Base-by-base conservation (phyloP, 2,888 invertebrate genomes). In the Argyra leucocephala region DNA sequence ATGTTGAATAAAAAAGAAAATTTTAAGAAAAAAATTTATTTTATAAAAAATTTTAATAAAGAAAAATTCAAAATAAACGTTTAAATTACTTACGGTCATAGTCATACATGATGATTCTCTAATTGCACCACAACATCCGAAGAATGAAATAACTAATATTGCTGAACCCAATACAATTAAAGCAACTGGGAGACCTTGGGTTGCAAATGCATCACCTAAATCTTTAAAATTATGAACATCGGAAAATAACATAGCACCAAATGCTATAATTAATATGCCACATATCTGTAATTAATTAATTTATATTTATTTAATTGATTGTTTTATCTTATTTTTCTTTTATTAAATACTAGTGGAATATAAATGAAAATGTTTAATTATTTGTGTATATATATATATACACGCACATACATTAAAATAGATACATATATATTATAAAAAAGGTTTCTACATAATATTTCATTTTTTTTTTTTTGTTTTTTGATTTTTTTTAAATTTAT, bases 71-170 rank as follows among this genome's bases (percentile, higher is more conserved):
- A 4, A 57, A n/a, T n/a, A 57, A 26, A 6, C 7, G 7, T 26
- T 26, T 26, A 26, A 22, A 22, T 1, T 22, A 71, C 86, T 84
- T 81, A 92, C 91, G 74, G 88, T 89, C 78, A 91, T 85, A 65
- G 90, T 86, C 88, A 93, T 91, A 82, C 91, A 92, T 75, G 92
- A 88, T 74, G 90, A 93, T 80, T 94, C 93, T 70, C 90, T 86
- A 71, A 91, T 86, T 18, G 94, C 93, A 60, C 94, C 94, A 76
- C 93, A 93, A 80, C 94, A 94, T 69, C 93, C 94, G 76, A 93
- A 88, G 83, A 93, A 93, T 3, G 92, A 89, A 70, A 93, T 88
- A 72, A 91, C 78, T 74, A 93, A 89, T 70, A 90, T 86, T 65
- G 90, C 75, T 15, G 84, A 82, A 18, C 90, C 89, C 68, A 90